A percentile compares a stretch with the other conserved stretches of the same genome.
Conservation (phyloP, 2,113 vertebrate genomes). For the Stictonetta naevosa region DNA sequence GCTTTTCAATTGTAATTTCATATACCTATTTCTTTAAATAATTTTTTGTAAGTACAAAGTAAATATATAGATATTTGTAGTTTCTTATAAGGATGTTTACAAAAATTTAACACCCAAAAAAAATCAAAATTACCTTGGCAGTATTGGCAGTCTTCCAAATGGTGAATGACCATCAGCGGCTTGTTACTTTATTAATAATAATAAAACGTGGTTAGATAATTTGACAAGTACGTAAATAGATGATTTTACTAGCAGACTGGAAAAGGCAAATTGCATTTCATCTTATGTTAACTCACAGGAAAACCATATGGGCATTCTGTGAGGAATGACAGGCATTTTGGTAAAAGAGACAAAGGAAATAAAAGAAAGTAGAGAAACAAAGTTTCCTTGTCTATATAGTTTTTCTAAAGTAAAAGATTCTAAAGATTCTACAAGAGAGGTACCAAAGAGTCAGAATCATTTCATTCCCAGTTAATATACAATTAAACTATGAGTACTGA, state of each 20-base stretch:
- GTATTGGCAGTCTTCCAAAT: constrained; percentile 83
- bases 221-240: not conserved
- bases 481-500: not conserved
- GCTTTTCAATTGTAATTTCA: not conserved
- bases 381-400: not conserved
- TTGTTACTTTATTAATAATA: constrained; percentile 80
- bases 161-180: constrained; percentile 90
- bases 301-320: not conserved
- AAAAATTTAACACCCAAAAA: not conserved
- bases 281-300: not conserved
- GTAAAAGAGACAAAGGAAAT: not conserved
- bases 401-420: not conserved
- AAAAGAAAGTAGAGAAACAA: not conserved
- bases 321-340: not conserved
- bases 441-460: not conserved
- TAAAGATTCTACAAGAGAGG: not conserved
- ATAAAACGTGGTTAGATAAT: constrained; percentile 33
- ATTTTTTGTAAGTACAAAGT: not conserved
- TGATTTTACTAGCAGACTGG: not conserved
- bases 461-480: not conserved
- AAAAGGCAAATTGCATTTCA: not conserved
- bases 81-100: not conserved
- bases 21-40: not conserved
- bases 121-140: constrained; percentile 81
- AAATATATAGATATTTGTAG: not conserved